Percentiles rank a stretch among this genome's conserved stretches.
phyloP scores from a whole-genome alignment of 2,113 vertebrate species.

The Cyprinodon variegatus region DNA sequence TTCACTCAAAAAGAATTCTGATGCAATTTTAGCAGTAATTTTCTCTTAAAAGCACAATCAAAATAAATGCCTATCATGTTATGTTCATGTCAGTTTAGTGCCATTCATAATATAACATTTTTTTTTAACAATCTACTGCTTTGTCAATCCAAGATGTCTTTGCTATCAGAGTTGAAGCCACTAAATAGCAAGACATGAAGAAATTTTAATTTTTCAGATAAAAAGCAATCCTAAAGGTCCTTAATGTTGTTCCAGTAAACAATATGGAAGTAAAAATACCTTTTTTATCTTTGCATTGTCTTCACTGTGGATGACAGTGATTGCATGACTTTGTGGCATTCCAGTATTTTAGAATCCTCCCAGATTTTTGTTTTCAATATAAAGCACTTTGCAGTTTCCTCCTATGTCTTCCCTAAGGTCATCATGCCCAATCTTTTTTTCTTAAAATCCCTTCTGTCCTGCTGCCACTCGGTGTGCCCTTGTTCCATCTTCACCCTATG shows the following conservation, averaged over 20 bases:
- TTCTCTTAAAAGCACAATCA: background rate
- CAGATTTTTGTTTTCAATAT: background rate
- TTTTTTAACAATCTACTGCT: background rate
- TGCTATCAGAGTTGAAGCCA: too few relatives aligned
- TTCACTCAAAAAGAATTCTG: background rate
- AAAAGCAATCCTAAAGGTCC: too few relatives aligned
- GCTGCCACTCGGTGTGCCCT: background rate
- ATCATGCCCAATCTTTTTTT: background rate
- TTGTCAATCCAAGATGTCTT: too few relatives aligned
- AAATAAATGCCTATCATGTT: background rate
- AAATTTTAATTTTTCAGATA: too few relatives aligned
- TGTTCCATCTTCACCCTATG: slow-evolving; percentile 19
- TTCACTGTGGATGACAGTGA: background rate
- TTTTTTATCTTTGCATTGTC: background rate
- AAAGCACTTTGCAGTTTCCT: background rate
- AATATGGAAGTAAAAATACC: too few relatives aligned
- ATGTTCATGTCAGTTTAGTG: background rate
- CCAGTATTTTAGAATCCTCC: background rate
- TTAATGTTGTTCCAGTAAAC: too few relatives aligned
- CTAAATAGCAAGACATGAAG: too few relatives aligned
- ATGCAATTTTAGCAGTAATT: background rate
- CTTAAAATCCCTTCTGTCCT: background rate
- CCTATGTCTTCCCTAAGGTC: background rate
- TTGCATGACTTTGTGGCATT: background rate
- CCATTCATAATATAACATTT: background rate